Evolutionary conservation across 2,888 invertebrate genomes (phyloP), one percentile per base, ranked within the genome.

Genomic region (Chrysolina americana): DNA sequence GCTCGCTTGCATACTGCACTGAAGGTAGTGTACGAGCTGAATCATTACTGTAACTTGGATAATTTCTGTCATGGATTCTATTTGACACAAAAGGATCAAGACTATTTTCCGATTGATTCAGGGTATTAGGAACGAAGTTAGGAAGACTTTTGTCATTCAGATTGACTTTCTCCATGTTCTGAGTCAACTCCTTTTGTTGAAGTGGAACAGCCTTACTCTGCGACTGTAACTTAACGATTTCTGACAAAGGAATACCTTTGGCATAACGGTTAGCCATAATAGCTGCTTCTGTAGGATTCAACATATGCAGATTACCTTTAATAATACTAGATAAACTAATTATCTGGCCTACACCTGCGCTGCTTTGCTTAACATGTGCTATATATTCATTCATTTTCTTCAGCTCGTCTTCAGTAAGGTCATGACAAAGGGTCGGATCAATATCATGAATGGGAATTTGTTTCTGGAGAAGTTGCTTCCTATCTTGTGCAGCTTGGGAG

Each of bases 361-460:
- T 87, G 65, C 83, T 84, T 65, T 86, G 84, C 68, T 87, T 87
- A 36, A 89, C 81, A 73, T 88, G 87, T n/a, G 84, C 84, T 19
- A 88, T 84, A 76, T 89, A 89, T 71, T 88, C 88, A 66, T 87
- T 85, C 87, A 89, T 87, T 80, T 87, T 82, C 23, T 85, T 83
- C 59, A 87, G 78, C 80, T 89, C 89, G 5, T 85, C 85, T 41
- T 87, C 87, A 15, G 90, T 89, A 8, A 92, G 87, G 69, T 89
- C 89, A 80, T 91, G 91, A 79, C 92, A 92, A n/a, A 89, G 85
- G 56, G 88, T 88, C 23, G 91, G 89, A 86, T 95, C 94, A 64
- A 96, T 92, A 85, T 96, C 96, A 84, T 96, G 96, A 1, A 94
- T 91, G 13, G 96, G 96, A 72, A 96, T 91, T 88, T 97, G 96